A percentile compares a stretch with the other conserved stretches of the same genome.
phyloP scores from a whole-genome alignment of 2,888 invertebrate species.

The Drosophila lacicola region DNA sequence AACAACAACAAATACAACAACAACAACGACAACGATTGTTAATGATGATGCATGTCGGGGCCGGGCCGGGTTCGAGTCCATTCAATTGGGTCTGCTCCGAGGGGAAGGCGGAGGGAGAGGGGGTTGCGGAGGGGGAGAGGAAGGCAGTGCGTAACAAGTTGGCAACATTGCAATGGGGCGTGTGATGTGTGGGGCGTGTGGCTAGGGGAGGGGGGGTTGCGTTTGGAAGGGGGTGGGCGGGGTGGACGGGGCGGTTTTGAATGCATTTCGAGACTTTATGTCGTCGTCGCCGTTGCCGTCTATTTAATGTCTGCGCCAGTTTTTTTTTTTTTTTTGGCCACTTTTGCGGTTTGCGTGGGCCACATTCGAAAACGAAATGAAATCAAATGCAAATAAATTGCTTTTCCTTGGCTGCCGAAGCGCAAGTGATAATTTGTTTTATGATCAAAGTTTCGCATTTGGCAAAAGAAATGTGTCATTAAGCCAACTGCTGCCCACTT shows the following conservation, averaged over 20 bases:
- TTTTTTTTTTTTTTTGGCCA: slow-evolving; percentile 31
- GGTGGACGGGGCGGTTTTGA: no score
- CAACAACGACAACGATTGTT: slow-evolving; percentile 30
- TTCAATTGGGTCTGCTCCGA: slow-evolving; percentile 38
- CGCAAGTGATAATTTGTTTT: slow-evolving; percentile 76
- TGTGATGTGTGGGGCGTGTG: slow-evolving; percentile 17
- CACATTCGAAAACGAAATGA: slow-evolving; percentile 31
- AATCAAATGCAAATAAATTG: slow-evolving; percentile 47
- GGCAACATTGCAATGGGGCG: slow-evolving; percentile 50
- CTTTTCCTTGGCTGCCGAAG: slow-evolving; percentile 64
- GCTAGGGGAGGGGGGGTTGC: background rate
- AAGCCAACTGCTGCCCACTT: slow-evolving; percentile 33
- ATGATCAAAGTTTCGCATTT: slow-evolving; percentile 48
- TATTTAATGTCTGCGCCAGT: slow-evolving; percentile 53
- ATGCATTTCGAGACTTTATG: slow-evolving; percentile 56
- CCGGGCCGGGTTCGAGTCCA: slow-evolving; percentile 17
- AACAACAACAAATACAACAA: slow-evolving; percentile 11
- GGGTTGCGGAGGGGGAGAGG: no score
- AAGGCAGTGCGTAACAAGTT: slow-evolving; percentile 57
- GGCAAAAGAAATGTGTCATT: slow-evolving; percentile 40
- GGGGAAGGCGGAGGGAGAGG: background rate
- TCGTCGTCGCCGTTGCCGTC: slow-evolving; percentile 39
- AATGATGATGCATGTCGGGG: slow-evolving; percentile 35
- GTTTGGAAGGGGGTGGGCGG: background rate
- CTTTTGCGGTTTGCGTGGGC: slow-evolving; percentile 63